phyloP scores from a whole-genome alignment of 2,888 invertebrate species.

The Acleris emargana region DNA sequence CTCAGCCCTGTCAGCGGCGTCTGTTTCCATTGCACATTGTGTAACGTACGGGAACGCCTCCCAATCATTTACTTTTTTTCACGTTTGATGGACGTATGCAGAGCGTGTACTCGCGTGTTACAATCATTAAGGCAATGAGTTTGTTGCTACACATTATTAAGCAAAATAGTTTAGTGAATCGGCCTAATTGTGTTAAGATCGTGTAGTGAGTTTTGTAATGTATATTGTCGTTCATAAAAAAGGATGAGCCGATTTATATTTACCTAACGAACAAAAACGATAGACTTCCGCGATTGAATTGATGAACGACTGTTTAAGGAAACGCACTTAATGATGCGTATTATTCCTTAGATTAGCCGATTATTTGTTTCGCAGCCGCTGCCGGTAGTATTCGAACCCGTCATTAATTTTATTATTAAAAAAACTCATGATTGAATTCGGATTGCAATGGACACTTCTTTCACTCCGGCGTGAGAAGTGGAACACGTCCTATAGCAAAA shows the following conservation, averaged over 20 bases:
- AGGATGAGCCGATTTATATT: background rate
- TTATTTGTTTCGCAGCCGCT: conserved; percentile 6
- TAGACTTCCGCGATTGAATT: conserved; percentile 6
- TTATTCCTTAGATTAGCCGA: conserved; percentile 4
- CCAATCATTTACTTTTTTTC: conserved; percentile 16
- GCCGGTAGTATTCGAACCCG: conserved; percentile 17
- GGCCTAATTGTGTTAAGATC: conserved; percentile 13
- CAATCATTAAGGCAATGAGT: conserved; percentile 14
- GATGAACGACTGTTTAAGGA: conserved; percentile 9
- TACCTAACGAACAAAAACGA: background rate
- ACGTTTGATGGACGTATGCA: conserved; percentile 28
- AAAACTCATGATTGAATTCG: conserved; percentile 20
- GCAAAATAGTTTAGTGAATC: conserved; percentile 16
- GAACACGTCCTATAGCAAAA: conserved; percentile 58
- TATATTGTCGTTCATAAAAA: background rate
- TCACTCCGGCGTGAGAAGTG: conserved; percentile 62
- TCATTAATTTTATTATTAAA: conserved; percentile 31
- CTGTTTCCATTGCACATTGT: conserved; percentile 46
- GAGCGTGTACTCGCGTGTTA: conserved; percentile 27
- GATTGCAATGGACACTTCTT: conserved; percentile 55
- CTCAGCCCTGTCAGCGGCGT: background rate
- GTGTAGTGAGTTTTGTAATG: background rate
- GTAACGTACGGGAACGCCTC: conserved; percentile 13
- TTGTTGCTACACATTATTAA: conserved; percentile 18
- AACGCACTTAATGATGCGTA: conserved; percentile 2